phyloP scores from a whole-genome alignment of 92 coral and sea anemone species.

The Isaurus tuberculatus region DNA sequence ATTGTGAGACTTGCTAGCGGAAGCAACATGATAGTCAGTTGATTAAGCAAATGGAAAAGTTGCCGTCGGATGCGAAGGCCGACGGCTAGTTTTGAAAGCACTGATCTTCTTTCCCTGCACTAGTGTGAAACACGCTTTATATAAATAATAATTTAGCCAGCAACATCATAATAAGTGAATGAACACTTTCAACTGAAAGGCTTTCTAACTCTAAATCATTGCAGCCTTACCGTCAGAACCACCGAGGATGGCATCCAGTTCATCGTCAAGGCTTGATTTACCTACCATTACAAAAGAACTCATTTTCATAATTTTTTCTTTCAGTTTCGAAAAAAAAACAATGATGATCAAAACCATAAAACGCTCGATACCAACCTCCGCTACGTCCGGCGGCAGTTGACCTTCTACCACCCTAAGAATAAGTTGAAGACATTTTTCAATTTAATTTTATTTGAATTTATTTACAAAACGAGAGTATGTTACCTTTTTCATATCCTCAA shows the following conservation, averaged over 20 bases:
- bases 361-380: constrained; percentile 41
- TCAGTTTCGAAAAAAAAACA: neutral
- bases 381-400: constrained; percentile 72
- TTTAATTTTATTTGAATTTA: neutral
- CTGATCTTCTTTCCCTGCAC: no score
- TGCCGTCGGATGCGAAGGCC: no score
- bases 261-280: constrained; percentile 32
- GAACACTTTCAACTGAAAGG: neutral
- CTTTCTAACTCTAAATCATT: neutral
- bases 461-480: neutral
- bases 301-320: no score
- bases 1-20: no score
- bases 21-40: no score
- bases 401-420: constrained; percentile 74
- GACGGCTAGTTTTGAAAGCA: no score
- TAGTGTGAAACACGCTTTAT: no score
- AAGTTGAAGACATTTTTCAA: neutral
- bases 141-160: no score
- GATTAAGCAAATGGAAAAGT: no score
- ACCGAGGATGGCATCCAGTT: constrained; percentile 36
- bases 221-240: constrained; percentile 33
- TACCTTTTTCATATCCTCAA: constrained; percentile 80
- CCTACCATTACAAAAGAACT: neutral
- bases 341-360: neutral
- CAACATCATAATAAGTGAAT: no score